Percentiles rank a stretch among this genome's conserved stretches.
phyloP scores from a whole-genome alignment of 92 coral and sea anemone species.

The Ricordea florida region DNA sequence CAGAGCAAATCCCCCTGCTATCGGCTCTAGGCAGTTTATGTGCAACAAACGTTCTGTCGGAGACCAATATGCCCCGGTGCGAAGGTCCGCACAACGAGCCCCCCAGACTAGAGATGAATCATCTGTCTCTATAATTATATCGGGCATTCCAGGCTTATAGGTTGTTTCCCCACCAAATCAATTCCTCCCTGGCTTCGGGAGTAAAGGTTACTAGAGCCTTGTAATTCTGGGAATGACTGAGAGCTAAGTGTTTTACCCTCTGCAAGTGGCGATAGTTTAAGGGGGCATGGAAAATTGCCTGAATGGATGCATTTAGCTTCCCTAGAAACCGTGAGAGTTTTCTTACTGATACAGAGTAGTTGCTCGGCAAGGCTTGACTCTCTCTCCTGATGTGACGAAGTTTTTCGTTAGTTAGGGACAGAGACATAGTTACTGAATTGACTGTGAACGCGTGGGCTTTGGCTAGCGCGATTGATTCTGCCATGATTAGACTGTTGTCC shows the following conservation, averaged over 20 bases:
- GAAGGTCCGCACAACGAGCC: background rate
- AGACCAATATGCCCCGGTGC: background rate
- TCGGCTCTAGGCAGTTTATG: too few species aligned
- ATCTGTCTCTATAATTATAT: background rate
- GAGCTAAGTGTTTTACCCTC: background rate
- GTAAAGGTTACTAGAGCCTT: background rate
- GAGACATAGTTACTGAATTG: conserved; percentile 3
- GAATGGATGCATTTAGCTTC: background rate
- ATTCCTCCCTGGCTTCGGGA: background rate
- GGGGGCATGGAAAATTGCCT: background rate
- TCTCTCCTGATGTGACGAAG: background rate
- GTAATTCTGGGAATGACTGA: background rate
- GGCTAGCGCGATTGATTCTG: background rate
- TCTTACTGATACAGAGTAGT: background rate
- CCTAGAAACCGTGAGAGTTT: background rate
- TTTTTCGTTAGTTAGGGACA: conserved; percentile 18
- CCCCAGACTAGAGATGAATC: background rate
- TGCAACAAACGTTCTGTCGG: background rate
- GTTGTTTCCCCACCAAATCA: background rate
- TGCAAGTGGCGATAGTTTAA: background rate
- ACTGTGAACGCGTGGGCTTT: conserved; percentile 13
- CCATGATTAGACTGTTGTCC: conserved; percentile 45
- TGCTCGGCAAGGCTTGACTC: background rate
- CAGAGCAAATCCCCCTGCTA: too few species aligned
- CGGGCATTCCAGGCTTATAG: background rate